These are phyloP conservation scores for Amblyopsis rosae DNA, from an alignment of 2,113 vertebrate genomes.

Conservation along the genomic window DNA sequence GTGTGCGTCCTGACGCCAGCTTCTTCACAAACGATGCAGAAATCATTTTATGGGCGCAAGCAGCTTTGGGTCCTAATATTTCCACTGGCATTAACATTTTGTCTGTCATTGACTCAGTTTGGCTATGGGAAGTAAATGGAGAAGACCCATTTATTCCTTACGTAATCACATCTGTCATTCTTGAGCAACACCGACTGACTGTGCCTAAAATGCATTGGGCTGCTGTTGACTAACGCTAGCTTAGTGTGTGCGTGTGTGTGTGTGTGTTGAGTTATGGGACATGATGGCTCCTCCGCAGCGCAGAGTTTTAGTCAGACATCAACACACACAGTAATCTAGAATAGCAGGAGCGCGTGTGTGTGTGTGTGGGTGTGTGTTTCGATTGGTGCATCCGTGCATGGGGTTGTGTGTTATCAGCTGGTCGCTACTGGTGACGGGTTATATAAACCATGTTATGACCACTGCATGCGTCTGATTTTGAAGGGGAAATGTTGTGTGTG, in stretches of 20 bases:
- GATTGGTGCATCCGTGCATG: conserved; percentile 50
- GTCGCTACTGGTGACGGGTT: not conserved
- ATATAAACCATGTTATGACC: conserved; percentile 14
- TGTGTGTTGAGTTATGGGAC: conserved; percentile 39
- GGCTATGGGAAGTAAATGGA: not conserved
- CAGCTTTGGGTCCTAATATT: conserved; percentile 15
- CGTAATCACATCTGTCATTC: conserved; percentile 13
- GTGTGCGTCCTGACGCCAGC: not conserved
- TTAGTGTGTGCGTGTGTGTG: conserved; percentile 1
- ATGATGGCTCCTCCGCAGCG: conserved; percentile 58
- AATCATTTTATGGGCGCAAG: not conserved
- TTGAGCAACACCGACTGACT: conserved; percentile 1
- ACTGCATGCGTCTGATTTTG: conserved; percentile 47
- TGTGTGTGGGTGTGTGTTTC: conserved; percentile 24
- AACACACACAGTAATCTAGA: conserved; percentile 14
- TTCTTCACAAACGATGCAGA: not conserved
- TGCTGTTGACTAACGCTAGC: conserved; percentile 24
- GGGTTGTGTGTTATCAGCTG: conserved; percentile 4
- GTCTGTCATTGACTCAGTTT: not conserved
- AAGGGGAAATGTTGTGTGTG: conserved; percentile 15
- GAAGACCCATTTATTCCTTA: conserved; percentile 7
- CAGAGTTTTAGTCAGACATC: conserved; percentile 71
- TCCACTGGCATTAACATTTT: conserved; percentile 11
- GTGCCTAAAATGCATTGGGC: conserved; percentile 14
- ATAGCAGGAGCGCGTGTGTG: conserved; percentile 19